A percentile compares a stretch with the other conserved stretches of the same genome.
phyloP scores from a whole-genome alignment of 2,888 invertebrate genomes.

The Diarsia dahlii region DNA sequence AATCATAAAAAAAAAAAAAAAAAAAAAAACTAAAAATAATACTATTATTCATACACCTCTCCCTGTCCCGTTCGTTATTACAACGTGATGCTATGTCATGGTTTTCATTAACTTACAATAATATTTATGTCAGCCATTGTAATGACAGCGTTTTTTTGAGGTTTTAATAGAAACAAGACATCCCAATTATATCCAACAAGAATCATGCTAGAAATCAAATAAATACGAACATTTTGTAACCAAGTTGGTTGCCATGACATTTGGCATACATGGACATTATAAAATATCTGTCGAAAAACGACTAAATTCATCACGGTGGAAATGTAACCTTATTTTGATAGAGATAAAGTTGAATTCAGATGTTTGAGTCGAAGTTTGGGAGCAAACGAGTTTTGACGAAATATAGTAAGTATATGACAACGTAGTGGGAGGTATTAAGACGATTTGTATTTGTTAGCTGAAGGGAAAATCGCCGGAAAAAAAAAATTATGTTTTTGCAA shows the following conservation, averaged over 20 bases:
- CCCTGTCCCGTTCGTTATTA: too few relatives aligned
- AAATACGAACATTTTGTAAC: conserved; percentile 58
- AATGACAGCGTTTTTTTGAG: neutral
- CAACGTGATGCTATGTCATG: neutral
- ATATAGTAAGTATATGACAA: conserved; percentile 24
- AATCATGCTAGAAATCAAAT: conserved; percentile 40
- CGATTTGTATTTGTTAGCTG: conserved; percentile 12
- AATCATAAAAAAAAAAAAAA: too few relatives aligned
- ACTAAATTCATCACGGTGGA: conserved; percentile 36
- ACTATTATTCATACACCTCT: too few relatives aligned
- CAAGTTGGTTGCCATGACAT: conserved; percentile 64
- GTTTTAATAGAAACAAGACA: conserved; percentile 15
- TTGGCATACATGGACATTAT: conserved; percentile 61
- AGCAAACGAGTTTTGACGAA: conserved; percentile 58
- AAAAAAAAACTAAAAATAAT: too few relatives aligned
- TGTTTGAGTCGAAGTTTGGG: neutral
- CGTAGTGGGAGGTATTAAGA: conserved; percentile 22
- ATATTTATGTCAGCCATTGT: neutral
- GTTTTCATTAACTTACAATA: neutral
- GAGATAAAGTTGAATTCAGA: conserved; percentile 42
- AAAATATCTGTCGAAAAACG: conserved; percentile 58
- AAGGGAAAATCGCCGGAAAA: too few relatives aligned
- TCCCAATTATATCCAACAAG: conserved; percentile 42
- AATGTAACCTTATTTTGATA: conserved; percentile 44
- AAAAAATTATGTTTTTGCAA: too few relatives aligned